These are phyloP conservation scores for Plestiodon gilberti DNA, from an alignment of 2,113 vertebrate species.

Conservation along the genomic window DNA sequence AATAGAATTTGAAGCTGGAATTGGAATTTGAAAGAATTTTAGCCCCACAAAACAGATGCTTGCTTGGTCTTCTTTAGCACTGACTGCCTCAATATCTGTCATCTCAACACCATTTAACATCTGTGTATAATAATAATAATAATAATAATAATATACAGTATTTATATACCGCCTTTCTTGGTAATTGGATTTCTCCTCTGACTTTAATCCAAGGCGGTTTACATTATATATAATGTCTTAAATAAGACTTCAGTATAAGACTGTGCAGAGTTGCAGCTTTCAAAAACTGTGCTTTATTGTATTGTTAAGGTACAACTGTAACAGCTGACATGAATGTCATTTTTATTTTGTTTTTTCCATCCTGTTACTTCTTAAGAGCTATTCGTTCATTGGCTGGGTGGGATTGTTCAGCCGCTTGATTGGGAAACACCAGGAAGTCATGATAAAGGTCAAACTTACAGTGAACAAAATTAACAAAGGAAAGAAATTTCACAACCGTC, in stretches of 20 bases:
- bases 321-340: neutral
- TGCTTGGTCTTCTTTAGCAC: too few species aligned
- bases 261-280: too few species aligned
- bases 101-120: too few species aligned
- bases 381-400: neutral
- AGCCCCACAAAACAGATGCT: neutral
- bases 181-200: too few species aligned
- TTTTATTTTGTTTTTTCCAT: too few species aligned
- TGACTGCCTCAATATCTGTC: too few species aligned
- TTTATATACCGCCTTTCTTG: too few species aligned
- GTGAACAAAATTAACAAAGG: neutral
- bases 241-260: neutral
- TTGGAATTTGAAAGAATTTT: neutral
- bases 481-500: neutral
- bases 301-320: neutral
- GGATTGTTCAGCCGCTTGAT: neutral
- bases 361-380: neutral
- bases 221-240: neutral
- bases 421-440: neutral
- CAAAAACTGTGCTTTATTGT: too few species aligned
- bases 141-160: too few species aligned
- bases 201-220: too few species aligned
- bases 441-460: neutral
- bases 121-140: too few species aligned
- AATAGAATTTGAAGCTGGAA: neutral